Conservation (phyloP, 1,140 invertebrate genomes). For the Ectropis grisescens region DNA sequence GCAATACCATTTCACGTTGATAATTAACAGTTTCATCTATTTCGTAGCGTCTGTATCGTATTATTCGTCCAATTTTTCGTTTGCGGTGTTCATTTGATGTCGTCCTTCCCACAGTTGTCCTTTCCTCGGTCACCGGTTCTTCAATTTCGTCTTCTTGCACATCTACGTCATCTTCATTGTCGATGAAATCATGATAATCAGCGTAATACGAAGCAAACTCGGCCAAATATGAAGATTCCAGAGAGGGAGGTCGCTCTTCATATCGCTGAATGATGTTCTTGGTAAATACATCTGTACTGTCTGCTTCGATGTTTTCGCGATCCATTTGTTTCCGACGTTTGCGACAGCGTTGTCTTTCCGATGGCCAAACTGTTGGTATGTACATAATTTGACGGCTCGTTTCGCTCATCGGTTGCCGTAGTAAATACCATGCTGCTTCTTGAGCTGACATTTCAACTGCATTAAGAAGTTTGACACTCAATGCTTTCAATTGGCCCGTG, state of each 20-base stretch:
- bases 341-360: too few species aligned
- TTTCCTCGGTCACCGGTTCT: too few species aligned
- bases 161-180: conserved; percentile 19
- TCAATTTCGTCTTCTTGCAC: conserved; percentile 12
- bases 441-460: conserved; percentile 30
- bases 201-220: conserved; percentile 24
- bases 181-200: conserved; percentile 14
- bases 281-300: conserved; percentile 18
- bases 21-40: too few species aligned
- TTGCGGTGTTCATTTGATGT: conserved; percentile 14
- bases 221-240: conserved; percentile 21
- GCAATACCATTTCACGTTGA: conserved; percentile 22
- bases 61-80: conserved; percentile 14
- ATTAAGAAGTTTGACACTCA: conserved; percentile 32
- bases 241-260: conserved; percentile 14
- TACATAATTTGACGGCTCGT: too few species aligned
- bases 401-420: too few species aligned
- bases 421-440: conserved; percentile 39
- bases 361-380: too few species aligned
- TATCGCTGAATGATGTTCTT: conserved; percentile 19
- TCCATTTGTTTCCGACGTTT: too few species aligned
- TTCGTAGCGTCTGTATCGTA: conserved; percentile 22
- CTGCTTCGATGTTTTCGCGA: too few species aligned
- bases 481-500: conserved; percentile 14
- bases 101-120: conserved; percentile 5